Conservation (phyloP, 2,888 invertebrate genomes). For the Ectemnius continuus region DNA sequence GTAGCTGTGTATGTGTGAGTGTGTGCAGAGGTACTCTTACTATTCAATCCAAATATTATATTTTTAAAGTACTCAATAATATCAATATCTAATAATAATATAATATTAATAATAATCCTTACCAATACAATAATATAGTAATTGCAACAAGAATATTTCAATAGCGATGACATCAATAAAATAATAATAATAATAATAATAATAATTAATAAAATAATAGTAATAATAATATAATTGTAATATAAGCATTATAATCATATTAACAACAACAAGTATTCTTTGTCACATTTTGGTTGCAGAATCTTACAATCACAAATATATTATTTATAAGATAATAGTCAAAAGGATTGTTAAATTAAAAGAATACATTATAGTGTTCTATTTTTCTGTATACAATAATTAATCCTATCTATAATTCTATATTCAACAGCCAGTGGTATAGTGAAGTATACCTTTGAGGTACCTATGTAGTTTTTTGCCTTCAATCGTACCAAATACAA, state of each 20-base stretch:
- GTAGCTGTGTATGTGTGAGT: slow-evolving; percentile 50
- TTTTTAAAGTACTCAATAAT: slow-evolving; percentile 73
- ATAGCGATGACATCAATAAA: slow-evolving; percentile 69
- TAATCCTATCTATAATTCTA: slow-evolving; percentile 78
- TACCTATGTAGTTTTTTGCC: slow-evolving; percentile 76
- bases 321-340: slow-evolving; percentile 76
- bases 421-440: slow-evolving; percentile 78
- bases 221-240: slow-evolving; percentile 65
- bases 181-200: slow-evolving; percentile 61
- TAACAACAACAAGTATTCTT: slow-evolving; percentile 78
- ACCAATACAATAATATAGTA: slow-evolving; percentile 69
- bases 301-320: slow-evolving; percentile 78
- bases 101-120: slow-evolving; percentile 65
- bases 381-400: slow-evolving; percentile 75
- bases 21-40: slow-evolving; percentile 73
- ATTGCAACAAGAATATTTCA: slow-evolving; percentile 75
- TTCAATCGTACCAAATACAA: slow-evolving; percentile 26
- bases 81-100: slow-evolving; percentile 72
- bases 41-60: slow-evolving; percentile 75
- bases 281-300: slow-evolving; percentile 78
- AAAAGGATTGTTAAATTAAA: slow-evolving; percentile 76
- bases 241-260: slow-evolving; percentile 76
- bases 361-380: slow-evolving; percentile 75
- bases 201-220: slow-evolving; percentile 62
- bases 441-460: slow-evolving; percentile 78